phyloP scores from a whole-genome alignment of 2,797 vertebrate species.

The Choloepus didactylus region DNA sequence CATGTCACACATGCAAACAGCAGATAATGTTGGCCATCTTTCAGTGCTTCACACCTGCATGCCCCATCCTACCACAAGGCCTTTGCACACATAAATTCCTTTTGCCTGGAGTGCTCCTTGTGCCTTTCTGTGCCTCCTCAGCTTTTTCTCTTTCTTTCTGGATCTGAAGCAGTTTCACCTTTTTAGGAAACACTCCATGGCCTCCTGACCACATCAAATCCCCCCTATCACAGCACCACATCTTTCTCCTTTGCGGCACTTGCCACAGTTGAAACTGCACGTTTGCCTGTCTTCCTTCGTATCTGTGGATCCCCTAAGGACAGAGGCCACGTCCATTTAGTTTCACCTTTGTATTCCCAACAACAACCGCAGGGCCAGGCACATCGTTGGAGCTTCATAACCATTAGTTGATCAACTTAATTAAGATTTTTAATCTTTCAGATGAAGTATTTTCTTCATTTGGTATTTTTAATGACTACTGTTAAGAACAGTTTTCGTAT shows the following conservation, averaged over 20 bases:
- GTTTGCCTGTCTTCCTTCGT: neutral
- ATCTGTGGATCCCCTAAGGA: neutral
- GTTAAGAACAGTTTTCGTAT: conserved; percentile 1
- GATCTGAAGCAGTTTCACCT: neutral
- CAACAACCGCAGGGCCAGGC: neutral
- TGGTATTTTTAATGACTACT: conserved; percentile 30
- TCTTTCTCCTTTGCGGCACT: neutral
- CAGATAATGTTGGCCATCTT: neutral
- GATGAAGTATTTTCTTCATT: neutral
- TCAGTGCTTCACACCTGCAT: neutral
- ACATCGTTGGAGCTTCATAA: neutral
- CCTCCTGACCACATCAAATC: neutral
- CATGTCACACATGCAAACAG: conserved; percentile 23
- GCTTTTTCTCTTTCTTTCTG: neutral
- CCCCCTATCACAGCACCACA: neutral
- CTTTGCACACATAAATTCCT: conserved; percentile 15
- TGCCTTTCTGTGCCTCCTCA: neutral
- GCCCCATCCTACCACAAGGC: neutral
- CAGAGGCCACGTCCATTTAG: neutral
- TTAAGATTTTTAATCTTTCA: neutral
- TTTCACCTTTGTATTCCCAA: neutral
- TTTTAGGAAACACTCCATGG: neutral
- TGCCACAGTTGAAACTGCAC: neutral
- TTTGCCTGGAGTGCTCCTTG: neutral
- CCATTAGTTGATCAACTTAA: neutral